These are phyloP conservation scores for Lycodopsis pacificus DNA, from an alignment of 2,797 vertebrate genomes.

Conservation along the genomic window DNA sequence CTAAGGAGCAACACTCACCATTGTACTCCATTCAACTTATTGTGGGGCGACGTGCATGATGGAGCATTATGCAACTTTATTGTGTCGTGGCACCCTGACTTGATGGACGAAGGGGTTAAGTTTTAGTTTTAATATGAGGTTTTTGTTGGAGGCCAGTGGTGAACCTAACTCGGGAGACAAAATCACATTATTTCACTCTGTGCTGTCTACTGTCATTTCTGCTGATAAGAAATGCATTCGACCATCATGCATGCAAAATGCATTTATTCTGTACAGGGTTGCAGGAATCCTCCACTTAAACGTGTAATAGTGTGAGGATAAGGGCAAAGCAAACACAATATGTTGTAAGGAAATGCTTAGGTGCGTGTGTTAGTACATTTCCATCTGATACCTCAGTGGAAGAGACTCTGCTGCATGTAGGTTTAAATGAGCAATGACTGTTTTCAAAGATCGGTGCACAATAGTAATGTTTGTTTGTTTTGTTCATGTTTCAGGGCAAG, in stretches of 20 bases:
- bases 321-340: not conserved
- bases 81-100: not conserved
- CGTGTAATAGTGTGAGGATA: not conserved
- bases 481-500: slow-evolving; percentile 86
- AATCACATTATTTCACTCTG: not conserved
- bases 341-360: not conserved
- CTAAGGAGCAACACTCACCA: not conserved
- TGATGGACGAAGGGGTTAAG: not conserved
- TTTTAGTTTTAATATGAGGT: not conserved
- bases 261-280: not conserved
- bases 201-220: not conserved
- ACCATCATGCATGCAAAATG: not conserved
- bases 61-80: not conserved
- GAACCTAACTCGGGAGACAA: not conserved
- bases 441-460: not conserved
- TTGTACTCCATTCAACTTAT: not conserved
- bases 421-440: not conserved
- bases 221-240: not conserved
- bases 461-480: not conserved
- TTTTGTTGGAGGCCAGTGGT: not conserved
- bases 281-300: not conserved
- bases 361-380: not conserved
- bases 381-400: not conserved
- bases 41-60: not conserved
- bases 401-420: not conserved